A percentile compares a stretch with the other conserved stretches of the same genome.
phyloP scores from a whole-genome alignment of 2,113 vertebrate genomes.

The Psilopogon haemacephalus region DNA sequence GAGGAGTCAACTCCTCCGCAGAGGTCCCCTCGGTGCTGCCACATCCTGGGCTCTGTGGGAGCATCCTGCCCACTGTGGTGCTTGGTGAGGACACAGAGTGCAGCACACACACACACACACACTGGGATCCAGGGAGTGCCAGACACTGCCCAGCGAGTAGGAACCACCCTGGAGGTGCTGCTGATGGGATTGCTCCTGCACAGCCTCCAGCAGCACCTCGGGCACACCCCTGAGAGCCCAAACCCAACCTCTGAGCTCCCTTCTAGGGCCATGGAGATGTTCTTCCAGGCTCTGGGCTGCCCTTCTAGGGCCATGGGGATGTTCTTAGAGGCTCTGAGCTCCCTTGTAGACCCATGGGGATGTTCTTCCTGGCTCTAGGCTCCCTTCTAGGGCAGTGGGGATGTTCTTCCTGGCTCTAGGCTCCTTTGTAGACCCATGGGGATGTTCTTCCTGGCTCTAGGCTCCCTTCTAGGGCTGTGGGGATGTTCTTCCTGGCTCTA shows the following conservation, averaged over 20 bases:
- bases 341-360: neutral
- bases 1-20: neutral
- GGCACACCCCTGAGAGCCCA: neutral
- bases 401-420: too few relatives aligned
- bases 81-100: neutral
- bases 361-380: too few relatives aligned
- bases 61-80: accelerated
- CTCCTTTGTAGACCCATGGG: too few relatives aligned
- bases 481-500: too few relatives aligned
- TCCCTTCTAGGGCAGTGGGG: too few relatives aligned
- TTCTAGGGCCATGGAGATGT: neutral
- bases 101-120: accelerated
- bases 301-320: neutral
- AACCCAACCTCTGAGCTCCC: neutral
- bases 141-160: neutral
- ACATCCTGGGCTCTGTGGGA: neutral
- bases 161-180: accelerated
- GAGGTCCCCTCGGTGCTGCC: neutral
- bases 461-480: too few relatives aligned
- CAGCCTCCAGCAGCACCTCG: neutral
- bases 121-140: neutral
- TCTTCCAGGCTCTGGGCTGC: neutral
- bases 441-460: too few relatives aligned
- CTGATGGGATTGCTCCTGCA: accelerated
- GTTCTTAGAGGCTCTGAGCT: neutral